phyloP scores from a whole-genome alignment of 92 coral and sea anemone species.

The Phenganax subtilis region DNA sequence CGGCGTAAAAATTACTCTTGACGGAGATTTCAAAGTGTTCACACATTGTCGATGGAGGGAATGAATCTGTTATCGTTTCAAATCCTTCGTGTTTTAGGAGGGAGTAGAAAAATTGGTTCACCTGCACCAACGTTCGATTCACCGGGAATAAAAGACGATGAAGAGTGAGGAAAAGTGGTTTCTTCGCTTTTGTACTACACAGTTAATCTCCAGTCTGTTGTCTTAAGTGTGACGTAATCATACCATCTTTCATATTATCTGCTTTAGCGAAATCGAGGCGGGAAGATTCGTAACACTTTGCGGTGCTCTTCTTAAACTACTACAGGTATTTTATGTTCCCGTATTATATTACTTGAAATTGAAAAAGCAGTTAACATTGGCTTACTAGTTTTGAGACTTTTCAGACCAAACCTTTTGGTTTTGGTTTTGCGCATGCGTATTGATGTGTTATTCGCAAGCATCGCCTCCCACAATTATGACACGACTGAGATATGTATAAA shows the following conservation, averaged over 20 bases:
- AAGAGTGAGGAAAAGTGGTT: conserved; percentile 53
- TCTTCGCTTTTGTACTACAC: conserved; percentile 15
- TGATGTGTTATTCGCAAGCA: too few species aligned
- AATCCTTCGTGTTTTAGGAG: conserved; percentile 11
- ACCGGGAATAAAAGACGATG: conserved; percentile 75
- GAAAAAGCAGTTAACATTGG: too few species aligned
- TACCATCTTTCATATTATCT: too few species aligned
- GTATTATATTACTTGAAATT: neutral
- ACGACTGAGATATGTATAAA: too few species aligned
- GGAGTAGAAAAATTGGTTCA: conserved; percentile 26
- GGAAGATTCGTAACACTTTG: conserved; percentile 72
- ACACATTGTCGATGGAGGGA: neutral
- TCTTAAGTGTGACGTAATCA: too few species aligned
- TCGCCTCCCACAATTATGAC: too few species aligned
- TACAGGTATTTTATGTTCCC: conserved; percentile 55
- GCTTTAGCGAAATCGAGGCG: conserved; percentile 78
- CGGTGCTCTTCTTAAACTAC: conserved; percentile 68
- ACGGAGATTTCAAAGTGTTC: too few species aligned
- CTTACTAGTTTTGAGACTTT: too few species aligned
- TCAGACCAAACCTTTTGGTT: too few species aligned
- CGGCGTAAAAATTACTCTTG: too few species aligned
- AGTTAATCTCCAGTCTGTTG: neutral
- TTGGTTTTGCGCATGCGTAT: too few species aligned
- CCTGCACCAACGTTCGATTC: conserved; percentile 41
- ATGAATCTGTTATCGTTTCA: neutral